These are phyloP conservation scores for Piliocolobus tephrosceles DNA, from an alignment of 2,113 vertebrate species.

Conservation along the genomic window DNA sequence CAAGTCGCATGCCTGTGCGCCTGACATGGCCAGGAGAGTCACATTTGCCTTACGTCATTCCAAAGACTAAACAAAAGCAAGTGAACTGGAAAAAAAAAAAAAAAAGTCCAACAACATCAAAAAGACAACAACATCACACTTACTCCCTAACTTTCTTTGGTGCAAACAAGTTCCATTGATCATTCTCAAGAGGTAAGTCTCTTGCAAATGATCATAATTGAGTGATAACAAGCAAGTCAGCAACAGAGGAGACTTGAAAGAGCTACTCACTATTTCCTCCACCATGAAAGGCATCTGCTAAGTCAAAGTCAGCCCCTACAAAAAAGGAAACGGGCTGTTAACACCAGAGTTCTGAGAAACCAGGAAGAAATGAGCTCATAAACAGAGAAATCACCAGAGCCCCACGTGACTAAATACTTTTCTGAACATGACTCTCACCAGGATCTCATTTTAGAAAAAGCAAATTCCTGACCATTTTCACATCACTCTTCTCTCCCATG, in stretches of 20 bases:
- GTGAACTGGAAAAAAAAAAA: neutral
- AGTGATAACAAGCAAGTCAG: too few species aligned
- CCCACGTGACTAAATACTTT: neutral
- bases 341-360: accelerated
- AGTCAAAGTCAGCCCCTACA: neutral
- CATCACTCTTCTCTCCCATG: neutral
- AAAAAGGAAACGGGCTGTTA: accelerated
- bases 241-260: accelerated
- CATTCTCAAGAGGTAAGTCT: neutral
- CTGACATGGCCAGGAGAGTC: accelerated
- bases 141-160: too few species aligned
- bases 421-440: neutral
- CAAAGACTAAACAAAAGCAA: neutral
- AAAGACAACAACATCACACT: neutral
- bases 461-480: neutral
- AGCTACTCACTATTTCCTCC: neutral
- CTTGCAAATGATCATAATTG: neutral
- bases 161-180: accelerated
- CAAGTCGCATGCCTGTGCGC: accelerated
- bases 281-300: neutral
- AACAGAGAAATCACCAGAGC: accelerated
- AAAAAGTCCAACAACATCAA: neutral
- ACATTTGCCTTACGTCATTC: accelerated
- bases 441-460: neutral
- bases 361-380: too few species aligned